Conservation (phyloP, 2,888 invertebrate species). For the Pollenia amentaria region DNA sequence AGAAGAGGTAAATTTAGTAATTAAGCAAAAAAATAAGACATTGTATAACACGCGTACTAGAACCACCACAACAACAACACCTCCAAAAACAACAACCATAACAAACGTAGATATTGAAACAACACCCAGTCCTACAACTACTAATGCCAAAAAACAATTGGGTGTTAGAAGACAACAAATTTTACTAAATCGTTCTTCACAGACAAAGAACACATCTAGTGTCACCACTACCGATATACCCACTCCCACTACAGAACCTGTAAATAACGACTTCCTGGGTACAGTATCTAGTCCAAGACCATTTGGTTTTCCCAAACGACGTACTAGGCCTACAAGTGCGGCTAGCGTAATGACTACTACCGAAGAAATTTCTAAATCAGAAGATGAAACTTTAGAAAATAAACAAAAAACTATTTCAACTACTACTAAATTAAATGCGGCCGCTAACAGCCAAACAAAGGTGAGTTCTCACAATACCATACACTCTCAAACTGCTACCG, state of each 20-base stretch:
- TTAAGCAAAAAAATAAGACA: slow-evolving; percentile 70
- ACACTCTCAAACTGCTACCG: slow-evolving; percentile 51
- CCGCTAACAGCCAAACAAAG: slow-evolving; percentile 76
- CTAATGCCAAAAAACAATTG: slow-evolving; percentile 64
- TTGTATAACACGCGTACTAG: slow-evolving; percentile 76
- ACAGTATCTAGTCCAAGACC: slow-evolving; percentile 86
- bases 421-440: slow-evolving; percentile 64
- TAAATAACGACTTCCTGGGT: slow-evolving; percentile 80
- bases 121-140: slow-evolving; percentile 63
- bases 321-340: slow-evolving; percentile 83
- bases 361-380: slow-evolving; percentile 71
- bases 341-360: slow-evolving; percentile 75
- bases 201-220: slow-evolving; percentile 74
- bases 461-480: slow-evolving; percentile 81
- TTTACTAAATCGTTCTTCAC: slow-evolving; percentile 77
- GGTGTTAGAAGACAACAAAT: slow-evolving; percentile 80
- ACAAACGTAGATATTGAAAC: slow-evolving; percentile 65
- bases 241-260: slow-evolving; percentile 75
- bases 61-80: slow-evolving; percentile 75
- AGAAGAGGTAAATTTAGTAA: slow-evolving; percentile 78
- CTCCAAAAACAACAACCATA: slow-evolving; percentile 69
- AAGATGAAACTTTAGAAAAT: slow-evolving; percentile 65
- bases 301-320: slow-evolving; percentile 85
- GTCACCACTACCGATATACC: slow-evolving; percentile 75
- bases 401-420: slow-evolving; percentile 51